A percentile compares a stretch with the other conserved stretches of the same genome.
Evolutionary conservation across 30 jellyfish, hydroid and myxozoan genomes (phyloP).

Genomic region (Catostylus mosaicus): DNA sequence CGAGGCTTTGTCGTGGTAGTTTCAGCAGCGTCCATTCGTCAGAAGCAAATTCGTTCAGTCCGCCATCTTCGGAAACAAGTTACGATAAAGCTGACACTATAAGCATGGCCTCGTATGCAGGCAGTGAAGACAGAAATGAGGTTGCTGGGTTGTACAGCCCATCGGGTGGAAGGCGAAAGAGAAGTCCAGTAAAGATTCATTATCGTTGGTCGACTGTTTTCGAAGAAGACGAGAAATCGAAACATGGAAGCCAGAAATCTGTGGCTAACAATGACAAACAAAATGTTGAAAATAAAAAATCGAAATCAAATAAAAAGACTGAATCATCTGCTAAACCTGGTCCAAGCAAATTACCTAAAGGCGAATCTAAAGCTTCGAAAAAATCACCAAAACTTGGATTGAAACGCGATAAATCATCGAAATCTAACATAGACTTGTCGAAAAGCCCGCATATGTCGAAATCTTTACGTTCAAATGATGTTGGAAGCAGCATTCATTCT

Average conservation of each 20-base stretch:
- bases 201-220: conserved; percentile 99
- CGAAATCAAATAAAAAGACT: conserved; percentile 37
- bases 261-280: neutral
- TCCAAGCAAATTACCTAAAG: conserved; percentile 34
- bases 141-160: conserved; percentile 52
- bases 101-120: conserved; percentile 87
- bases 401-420: conserved; percentile 2
- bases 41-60: conserved; percentile 53
- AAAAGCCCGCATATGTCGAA: conserved; percentile 19
- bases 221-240: conserved; percentile 88
- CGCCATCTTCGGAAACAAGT: conserved; percentile 53
- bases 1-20: conserved; percentile 70
- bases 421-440: neutral
- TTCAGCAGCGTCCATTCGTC: conserved; percentile 64
- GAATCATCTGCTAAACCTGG: conserved; percentile 35
- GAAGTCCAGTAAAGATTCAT: conserved; percentile 87
- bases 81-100: conserved; percentile 84
- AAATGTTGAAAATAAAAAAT: conserved; percentile 15
- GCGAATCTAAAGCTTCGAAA: conserved; percentile 16
- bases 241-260: conserved; percentile 48
- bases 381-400: conserved; percentile 29
- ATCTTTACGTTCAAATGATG: conserved; percentile 13
- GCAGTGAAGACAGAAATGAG: conserved; percentile 68
- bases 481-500: conserved; percentile 63
- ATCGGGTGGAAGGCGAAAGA: conserved; percentile 54